Conservation (phyloP, 2,888 invertebrate species). For the Galerucella calmariensis region DNA sequence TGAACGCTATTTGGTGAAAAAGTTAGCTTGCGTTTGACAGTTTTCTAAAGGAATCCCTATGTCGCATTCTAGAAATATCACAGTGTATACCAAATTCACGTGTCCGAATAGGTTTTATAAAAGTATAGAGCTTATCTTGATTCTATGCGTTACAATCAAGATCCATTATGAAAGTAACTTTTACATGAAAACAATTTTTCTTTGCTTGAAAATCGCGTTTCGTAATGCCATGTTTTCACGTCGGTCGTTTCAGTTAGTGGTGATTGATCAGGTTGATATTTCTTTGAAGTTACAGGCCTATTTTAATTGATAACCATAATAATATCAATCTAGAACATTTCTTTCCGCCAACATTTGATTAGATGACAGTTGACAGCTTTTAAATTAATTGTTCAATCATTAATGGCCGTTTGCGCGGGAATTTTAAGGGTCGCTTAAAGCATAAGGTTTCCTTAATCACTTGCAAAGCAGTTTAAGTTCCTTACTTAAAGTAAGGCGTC, state of each 20-base stretch:
- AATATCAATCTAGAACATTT: conserved; percentile 19
- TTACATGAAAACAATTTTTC: conserved; percentile 48
- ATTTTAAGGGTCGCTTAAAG: no score
- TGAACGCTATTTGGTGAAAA: no score
- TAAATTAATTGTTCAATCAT: no score
- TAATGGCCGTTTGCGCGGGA: no score
- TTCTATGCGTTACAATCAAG: conserved; percentile 23
- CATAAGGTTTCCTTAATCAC: no score
- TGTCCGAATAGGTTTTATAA: conserved; percentile 16
- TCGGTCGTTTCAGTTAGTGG: conserved; percentile 48
- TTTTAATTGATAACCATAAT: conserved; percentile 27
- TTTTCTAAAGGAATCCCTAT: no score
- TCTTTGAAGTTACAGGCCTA: conserved; percentile 30
- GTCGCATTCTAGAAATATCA: no score
- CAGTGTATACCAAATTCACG: neutral
- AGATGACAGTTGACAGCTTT: no score
- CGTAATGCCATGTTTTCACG: conserved; percentile 55
- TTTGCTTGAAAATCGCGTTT: conserved; percentile 42
- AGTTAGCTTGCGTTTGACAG: no score
- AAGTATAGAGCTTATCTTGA: conserved; percentile 7
- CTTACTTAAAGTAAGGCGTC: no score
- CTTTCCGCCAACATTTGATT: conserved; percentile 15
- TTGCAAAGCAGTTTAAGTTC: no score
- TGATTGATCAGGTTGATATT: conserved; percentile 49
- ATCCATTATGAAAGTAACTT: conserved; percentile 32